phyloP scores from a whole-genome alignment of 2,888 invertebrate genomes.

The Drosophila pseudotalamancana region DNA sequence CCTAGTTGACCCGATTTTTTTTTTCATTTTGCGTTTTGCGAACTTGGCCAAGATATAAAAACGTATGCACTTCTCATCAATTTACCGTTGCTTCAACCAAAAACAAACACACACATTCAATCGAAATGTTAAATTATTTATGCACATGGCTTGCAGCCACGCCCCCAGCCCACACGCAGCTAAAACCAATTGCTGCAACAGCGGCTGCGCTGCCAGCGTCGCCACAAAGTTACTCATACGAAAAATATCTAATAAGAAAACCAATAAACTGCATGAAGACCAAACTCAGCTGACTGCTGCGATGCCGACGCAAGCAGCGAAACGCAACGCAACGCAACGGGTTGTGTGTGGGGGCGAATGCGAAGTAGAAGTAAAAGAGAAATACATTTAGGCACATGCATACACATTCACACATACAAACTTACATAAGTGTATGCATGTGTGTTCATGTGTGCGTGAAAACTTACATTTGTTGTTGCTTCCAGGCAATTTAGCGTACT shows the following conservation, averaged over 20 bases:
- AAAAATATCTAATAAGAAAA: slow-evolving; percentile 70
- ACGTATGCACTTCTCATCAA: slow-evolving; percentile 45
- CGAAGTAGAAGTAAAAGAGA: slow-evolving; percentile 66
- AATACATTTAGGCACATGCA: slow-evolving; percentile 18
- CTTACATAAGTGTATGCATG: slow-evolving; percentile 2
- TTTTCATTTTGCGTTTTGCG: slow-evolving; percentile 7
- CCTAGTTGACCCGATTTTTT: slow-evolving; percentile 19
- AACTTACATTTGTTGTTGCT: slow-evolving; percentile 74
- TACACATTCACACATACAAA: slow-evolving; percentile 18
- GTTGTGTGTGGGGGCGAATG: slow-evolving; percentile 65
- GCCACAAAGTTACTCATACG: slow-evolving; percentile 53
- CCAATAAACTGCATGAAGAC: slow-evolving; percentile 59
- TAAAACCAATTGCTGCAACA: slow-evolving; percentile 36
- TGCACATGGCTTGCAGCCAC: slow-evolving; percentile 51
- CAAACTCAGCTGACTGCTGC: slow-evolving; percentile 17
- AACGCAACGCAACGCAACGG: slow-evolving; percentile 37
- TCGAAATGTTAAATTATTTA: slow-evolving; percentile 45
- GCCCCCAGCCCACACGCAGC: slow-evolving; percentile 45
- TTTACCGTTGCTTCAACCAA: not conserved
- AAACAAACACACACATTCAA: slow-evolving; percentile 9
- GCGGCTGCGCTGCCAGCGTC: slow-evolving; percentile 28
- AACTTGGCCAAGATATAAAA: slow-evolving; percentile 35
- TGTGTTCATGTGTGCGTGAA: slow-evolving; percentile 16
- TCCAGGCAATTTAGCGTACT: slow-evolving; percentile 66
- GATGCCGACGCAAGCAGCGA: slow-evolving; percentile 24